Conservation (phyloP, 2,113 vertebrate species). For the Athene cunicularia region DNA sequence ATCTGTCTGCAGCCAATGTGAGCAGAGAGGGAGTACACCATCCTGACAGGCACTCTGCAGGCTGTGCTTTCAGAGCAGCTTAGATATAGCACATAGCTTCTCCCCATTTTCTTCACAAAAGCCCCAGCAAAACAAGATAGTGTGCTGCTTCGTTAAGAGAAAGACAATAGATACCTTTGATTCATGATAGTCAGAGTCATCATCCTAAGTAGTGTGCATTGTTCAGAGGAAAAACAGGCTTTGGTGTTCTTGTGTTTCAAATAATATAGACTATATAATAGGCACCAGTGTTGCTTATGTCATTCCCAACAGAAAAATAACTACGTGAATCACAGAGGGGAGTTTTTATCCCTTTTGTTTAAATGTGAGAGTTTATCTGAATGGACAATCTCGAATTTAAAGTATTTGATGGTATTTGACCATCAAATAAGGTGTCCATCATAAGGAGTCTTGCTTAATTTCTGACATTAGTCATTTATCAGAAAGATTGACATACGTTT, state of each 20-base stretch:
- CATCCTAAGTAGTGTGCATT: neutral
- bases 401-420: neutral
- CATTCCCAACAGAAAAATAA: neutral
- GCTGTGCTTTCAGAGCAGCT: neutral
- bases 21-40: neutral
- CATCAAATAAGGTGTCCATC: neutral
- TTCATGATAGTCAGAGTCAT: neutral
- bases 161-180: neutral
- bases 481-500: neutral
- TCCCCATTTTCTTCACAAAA: neutral
- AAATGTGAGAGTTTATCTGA: neutral
- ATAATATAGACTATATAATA: neutral
- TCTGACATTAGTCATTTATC: neutral
- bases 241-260: neutral
- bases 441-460: neutral
- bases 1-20: neutral
- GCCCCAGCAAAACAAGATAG: neutral
- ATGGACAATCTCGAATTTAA: neutral
- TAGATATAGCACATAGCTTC: neutral
- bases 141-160: neutral
- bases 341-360: neutral
- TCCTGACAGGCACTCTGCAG: neutral
- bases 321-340: accelerated
- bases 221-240: neutral
- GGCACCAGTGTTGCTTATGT: neutral